These are phyloP conservation scores for Zonotrichia albicollis DNA, from an alignment of 2,797 vertebrate genomes.

Conservation along the genomic window DNA sequence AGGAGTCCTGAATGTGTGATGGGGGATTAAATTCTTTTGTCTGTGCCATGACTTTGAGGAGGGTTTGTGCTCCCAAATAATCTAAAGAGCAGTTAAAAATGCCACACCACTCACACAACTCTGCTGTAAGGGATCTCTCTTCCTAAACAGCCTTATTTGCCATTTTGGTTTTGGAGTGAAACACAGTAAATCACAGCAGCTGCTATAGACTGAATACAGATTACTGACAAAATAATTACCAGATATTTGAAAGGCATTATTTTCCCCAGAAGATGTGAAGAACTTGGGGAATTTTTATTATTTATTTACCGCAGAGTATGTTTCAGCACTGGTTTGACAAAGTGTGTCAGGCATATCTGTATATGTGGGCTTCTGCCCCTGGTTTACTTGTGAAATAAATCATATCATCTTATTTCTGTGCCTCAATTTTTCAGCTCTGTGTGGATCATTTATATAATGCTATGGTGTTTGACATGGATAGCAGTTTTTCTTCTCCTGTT, in stretches of 20 bases:
- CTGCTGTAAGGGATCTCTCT: background rate
- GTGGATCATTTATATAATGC: slow-evolving; percentile 10
- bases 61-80: background rate
- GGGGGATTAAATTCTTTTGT: slow-evolving; percentile 9
- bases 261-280: background rate
- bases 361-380: background rate
- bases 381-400: background rate
- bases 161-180: background rate
- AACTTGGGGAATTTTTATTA: background rate
- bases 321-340: background rate
- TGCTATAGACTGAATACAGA: background rate
- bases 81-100: background rate
- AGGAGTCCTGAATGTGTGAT: background rate
- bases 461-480: background rate
- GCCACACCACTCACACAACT: background rate
- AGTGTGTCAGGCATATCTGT: background rate
- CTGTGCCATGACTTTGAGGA: background rate
- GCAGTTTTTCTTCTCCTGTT: background rate
- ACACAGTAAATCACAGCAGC: background rate
- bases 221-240: background rate
- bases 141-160: background rate
- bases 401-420: background rate
- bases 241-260: background rate
- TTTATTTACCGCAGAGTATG: background rate
- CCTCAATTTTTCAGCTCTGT: background rate